phyloP scores from a whole-genome alignment of 2,888 invertebrate genomes.

The Agriotes lineatus region DNA sequence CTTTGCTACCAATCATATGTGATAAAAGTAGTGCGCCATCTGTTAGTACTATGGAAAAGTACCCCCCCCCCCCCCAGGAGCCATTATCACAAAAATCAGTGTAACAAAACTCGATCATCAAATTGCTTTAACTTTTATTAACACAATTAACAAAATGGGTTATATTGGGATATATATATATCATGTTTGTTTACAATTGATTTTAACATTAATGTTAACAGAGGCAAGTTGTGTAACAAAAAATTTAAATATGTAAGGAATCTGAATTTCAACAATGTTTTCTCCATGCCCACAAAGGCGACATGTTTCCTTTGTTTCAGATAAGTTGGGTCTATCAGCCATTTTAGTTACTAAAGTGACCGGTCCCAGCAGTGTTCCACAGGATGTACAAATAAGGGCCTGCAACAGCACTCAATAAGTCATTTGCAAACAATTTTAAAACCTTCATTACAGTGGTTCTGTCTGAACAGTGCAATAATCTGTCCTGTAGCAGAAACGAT shows the following conservation, averaged over 20 bases:
- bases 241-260: slow-evolving; percentile 93
- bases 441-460: slow-evolving; percentile 74
- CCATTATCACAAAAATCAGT: no score
- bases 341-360: slow-evolving; percentile 69
- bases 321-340: slow-evolving; percentile 59
- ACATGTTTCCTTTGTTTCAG: slow-evolving; percentile 70
- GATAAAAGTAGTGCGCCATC: no score
- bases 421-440: slow-evolving; percentile 32
- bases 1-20: no score
- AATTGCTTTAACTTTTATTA: no score
- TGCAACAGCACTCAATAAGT: slow-evolving; percentile 60
- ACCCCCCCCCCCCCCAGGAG: no score
- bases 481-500: slow-evolving; percentile 90
- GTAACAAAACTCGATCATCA: no score
- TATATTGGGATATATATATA: slow-evolving; percentile 52
- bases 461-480: slow-evolving; percentile 95
- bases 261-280: slow-evolving; percentile 74
- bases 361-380: slow-evolving; percentile 88
- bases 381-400: slow-evolving; percentile 80
- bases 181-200: slow-evolving; percentile 67
- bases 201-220: slow-evolving; percentile 88
- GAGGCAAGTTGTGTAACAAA: slow-evolving; percentile 91
- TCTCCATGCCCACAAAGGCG: slow-evolving; percentile 75
- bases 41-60: no score
- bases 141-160: no score